Evolutionary conservation across 1,140 invertebrate species (phyloP), one percentile per base, ranked within the genome.

Genomic region (Caerostris extrusa): DNA sequence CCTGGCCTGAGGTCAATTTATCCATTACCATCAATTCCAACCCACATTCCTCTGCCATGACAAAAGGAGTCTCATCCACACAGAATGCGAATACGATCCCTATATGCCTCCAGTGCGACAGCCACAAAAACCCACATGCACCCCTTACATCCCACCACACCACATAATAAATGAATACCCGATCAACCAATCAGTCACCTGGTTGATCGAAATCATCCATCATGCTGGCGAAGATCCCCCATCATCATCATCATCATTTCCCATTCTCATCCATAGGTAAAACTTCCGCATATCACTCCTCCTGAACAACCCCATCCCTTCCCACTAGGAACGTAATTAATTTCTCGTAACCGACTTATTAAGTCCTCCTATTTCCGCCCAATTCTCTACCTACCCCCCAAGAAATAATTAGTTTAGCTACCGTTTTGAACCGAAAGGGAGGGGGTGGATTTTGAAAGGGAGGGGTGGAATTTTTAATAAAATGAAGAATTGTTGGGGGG

Each of bases 331-430:
- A 67, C 90, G 81, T 85, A 92, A 92, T 92, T 92, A 92, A 92
- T 92, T 92, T 85, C 90, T 92, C 90, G 60, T 92, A 92, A 85
- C 90, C 90, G 90, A 92, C 90, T 92, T 92, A 92, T 92, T 92
- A 92, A 92, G 90, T 85, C 60, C 67, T 92, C 90, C 81, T 57
- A 85, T 85, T 85, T 34, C 71, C n/a, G 6, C 83, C 56, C 57
- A 7, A 86, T 55, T 19, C 12, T 53, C 50, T 50, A 69, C 88
- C 7, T 55, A 19, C 53, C 56, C 19, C 10, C 50, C 57, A 61
- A 57, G 56, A 12, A 53, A 53, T 92, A 92, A 92, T 92, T 92
- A 92, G 90, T 92, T 92, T 92, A 92, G 90, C 90, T 91, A 89
- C 87, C 87, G 53, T 61, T 81, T 82, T 69, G 14, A 61, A 82